Evolutionary conservation across 1,140 invertebrate species (phyloP).

Genomic region (Holcopasites calliopsidis): DNA sequence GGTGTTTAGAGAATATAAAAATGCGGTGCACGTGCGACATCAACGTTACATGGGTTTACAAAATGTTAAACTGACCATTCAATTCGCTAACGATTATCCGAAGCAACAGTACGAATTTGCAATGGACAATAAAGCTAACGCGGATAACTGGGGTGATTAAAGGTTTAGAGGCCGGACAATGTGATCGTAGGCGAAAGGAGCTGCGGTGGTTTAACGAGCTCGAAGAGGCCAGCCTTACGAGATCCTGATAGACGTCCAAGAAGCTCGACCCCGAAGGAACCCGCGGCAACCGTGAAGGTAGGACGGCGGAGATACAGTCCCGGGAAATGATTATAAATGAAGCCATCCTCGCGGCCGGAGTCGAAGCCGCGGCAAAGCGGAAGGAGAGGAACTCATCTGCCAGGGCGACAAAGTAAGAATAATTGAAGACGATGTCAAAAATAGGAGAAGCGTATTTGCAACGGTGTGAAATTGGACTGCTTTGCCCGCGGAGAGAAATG

Average conservation of each 20-base stretch:
- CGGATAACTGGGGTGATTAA: conserved; percentile 25
- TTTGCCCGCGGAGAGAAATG: conserved; percentile 73
- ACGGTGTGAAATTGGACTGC: conserved; percentile 78
- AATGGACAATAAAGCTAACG: background rate
- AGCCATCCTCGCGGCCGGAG: conserved; percentile 66
- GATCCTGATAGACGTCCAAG: conserved; percentile 48
- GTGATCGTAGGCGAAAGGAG: conserved; percentile 18
- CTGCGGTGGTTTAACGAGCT: conserved; percentile 43
- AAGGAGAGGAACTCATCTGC: conserved; percentile 53
- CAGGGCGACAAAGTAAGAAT: conserved; percentile 71
- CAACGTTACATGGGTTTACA: too few species aligned
- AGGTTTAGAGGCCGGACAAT: conserved; percentile 17
- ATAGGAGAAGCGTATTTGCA: conserved; percentile 77
- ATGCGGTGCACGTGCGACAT: too few species aligned
- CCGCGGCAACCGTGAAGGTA: background rate
- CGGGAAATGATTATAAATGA: conserved; percentile 78
- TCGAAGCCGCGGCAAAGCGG: conserved; percentile 45
- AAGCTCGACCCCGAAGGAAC: conserved; percentile 35
- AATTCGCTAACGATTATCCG: background rate
- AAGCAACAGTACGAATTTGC: too few species aligned
- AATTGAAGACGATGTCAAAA: conserved; percentile 73
- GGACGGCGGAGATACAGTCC: conserved; percentile 69
- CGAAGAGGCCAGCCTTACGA: conserved; percentile 33
- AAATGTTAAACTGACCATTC: too few species aligned
- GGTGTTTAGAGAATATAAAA: too few species aligned